phyloP scores from a whole-genome alignment of 1,140 invertebrate genomes.

The Batillaria attramentaria region DNA sequence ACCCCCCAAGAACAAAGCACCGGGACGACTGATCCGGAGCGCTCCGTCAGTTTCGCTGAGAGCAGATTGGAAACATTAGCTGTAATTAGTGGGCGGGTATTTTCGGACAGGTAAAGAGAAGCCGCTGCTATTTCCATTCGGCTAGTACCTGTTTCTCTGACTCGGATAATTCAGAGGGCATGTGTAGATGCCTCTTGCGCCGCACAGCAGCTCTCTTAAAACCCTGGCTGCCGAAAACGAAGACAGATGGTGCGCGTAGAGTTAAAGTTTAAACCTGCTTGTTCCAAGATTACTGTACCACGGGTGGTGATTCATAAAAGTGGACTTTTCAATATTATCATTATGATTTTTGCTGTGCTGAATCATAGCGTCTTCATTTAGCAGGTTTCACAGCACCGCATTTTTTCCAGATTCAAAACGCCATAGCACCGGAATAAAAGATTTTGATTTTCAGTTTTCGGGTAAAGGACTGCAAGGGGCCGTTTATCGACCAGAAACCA shows the following conservation, averaged over 20 bases:
- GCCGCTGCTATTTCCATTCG: neutral
- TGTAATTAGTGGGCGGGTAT: constrained; percentile 23
- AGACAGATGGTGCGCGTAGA: neutral
- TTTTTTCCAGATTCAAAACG: neutral
- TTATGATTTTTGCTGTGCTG: too few relatives aligned
- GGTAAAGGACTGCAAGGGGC: too few relatives aligned
- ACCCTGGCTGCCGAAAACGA: neutral
- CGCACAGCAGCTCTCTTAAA: neutral
- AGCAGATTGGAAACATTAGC: constrained; percentile 31
- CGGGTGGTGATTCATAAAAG: neutral
- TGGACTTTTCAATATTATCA: too few relatives aligned
- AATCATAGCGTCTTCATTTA: neutral
- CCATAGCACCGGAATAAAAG: too few relatives aligned
- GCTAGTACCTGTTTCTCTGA: neutral
- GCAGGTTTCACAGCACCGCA: neutral
- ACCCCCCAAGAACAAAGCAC: neutral
- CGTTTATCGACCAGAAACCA: too few relatives aligned
- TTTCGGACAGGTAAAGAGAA: constrained; percentile 3
- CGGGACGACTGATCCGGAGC: neutral
- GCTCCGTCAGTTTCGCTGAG: neutral
- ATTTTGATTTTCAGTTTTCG: too few relatives aligned
- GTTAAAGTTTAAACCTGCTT: neutral
- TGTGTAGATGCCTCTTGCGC: neutral
- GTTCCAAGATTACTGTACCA: neutral
- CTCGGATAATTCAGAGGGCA: neutral